A percentile compares a stretch with the other conserved stretches of the same genome.
These are phyloP conservation scores for Acleris literana DNA, from an alignment of 2,888 invertebrate genomes.

Conservation along the genomic window DNA sequence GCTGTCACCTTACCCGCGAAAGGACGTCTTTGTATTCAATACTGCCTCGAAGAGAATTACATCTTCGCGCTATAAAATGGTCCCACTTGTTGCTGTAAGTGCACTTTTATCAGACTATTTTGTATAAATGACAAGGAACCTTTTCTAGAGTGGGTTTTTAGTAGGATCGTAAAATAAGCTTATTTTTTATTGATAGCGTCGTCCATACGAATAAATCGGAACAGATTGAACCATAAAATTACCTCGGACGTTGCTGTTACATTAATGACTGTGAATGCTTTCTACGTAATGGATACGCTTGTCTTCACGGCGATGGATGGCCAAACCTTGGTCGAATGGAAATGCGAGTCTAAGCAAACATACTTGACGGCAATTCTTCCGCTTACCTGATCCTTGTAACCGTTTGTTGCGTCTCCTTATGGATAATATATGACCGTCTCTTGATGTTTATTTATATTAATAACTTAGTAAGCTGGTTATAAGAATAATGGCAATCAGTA, in stretches of 20 bases:
- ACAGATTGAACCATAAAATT: conserved; percentile 27
- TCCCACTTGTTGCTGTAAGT: conserved; percentile 37
- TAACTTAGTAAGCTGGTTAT: conserved; percentile 26
- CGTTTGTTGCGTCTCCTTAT: conserved; percentile 10
- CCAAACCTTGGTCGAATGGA: conserved; percentile 25
- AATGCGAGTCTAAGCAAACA: conserved; percentile 25
- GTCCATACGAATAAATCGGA: conserved; percentile 25
- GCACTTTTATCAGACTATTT: conserved; percentile 34
- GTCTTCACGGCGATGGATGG: conserved; percentile 28
- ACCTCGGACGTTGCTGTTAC: conserved; percentile 24
- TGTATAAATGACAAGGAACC: conserved; percentile 6
- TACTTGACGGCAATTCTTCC: conserved; percentile 15
- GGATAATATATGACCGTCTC: conserved; percentile 13
- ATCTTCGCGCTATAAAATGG: conserved; percentile 35
- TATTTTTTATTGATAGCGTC: conserved; percentile 26
- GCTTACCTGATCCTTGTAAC: conserved; percentile 19
- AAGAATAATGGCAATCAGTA: conserved; percentile 43
- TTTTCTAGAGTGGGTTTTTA: conserved; percentile 15
- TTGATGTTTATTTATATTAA: conserved; percentile 20
- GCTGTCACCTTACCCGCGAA: conserved; percentile 11
- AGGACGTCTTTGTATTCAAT: conserved; percentile 33
- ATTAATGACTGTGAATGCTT: conserved; percentile 36
- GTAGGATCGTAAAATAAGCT: conserved; percentile 22
- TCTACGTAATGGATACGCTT: conserved; percentile 36
- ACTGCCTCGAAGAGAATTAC: conserved; percentile 36